Evolutionary conservation across 64 coral and sea anemone genomes (phyloP).

Genomic region (Porites australiensis): DNA sequence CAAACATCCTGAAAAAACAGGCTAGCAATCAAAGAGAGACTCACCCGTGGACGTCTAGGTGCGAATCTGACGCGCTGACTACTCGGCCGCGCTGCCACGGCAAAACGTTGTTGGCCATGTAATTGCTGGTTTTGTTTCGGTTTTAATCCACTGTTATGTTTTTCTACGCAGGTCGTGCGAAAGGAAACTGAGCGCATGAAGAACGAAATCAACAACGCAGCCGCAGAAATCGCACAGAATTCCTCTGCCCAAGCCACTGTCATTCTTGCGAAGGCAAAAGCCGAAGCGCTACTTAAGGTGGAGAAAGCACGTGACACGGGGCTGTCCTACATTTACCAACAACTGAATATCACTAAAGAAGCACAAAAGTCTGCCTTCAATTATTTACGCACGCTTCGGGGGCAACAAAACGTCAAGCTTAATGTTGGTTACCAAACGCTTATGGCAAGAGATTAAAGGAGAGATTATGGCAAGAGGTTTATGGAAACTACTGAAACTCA

Average conservation of each 20-base stretch:
- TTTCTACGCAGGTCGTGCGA: conserved; percentile 47
- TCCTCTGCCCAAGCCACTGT: conserved; percentile 56
- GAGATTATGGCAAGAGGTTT: no score
- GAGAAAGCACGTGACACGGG: conserved; percentile 47
- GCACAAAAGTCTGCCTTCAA: conserved; percentile 57
- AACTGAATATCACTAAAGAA: conserved; percentile 46
- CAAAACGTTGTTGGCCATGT: no score
- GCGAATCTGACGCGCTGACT: no score
- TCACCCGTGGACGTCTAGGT: no score
- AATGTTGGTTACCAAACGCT: conserved; percentile 52
- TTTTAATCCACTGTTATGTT: not conserved
- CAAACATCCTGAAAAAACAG: no score
- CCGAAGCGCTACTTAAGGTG: conserved; percentile 48
- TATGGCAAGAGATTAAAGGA: conserved; percentile 23
- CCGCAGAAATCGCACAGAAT: conserved; percentile 67
- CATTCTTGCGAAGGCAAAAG: conserved; percentile 50
- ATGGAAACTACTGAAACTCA: no score
- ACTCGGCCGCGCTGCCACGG: no score
- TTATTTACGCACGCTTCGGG: conserved; percentile 57
- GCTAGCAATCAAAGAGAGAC: no score
- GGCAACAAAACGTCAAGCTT: conserved; percentile 22
- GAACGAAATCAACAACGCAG: conserved; percentile 64
- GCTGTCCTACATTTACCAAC: conserved; percentile 37
- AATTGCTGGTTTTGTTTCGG: no score
- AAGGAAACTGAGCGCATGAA: conserved; percentile 74